A percentile compares a stretch with the other conserved stretches of the same genome.
Conservation (phyloP, 2,797 vertebrate species). For the Galagoides demidoff region DNA sequence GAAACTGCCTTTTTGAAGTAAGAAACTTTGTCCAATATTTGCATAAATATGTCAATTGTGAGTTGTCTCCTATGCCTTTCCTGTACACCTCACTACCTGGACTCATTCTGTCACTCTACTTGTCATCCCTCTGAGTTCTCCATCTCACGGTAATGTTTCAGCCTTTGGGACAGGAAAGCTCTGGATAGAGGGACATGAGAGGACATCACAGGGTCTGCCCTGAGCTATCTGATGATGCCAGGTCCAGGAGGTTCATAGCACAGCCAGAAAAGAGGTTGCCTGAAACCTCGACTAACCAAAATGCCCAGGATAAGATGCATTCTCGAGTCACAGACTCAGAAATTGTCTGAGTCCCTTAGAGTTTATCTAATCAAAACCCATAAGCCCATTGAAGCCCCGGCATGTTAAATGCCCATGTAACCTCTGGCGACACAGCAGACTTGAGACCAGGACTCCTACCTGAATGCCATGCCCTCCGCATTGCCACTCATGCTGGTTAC, state of each 20-base stretch:
- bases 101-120: background rate
- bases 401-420: background rate
- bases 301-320: background rate
- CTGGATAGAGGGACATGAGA: accelerated
- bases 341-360: background rate
- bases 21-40: constrained; percentile 58
- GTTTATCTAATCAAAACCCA: background rate
- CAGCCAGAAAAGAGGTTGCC: background rate
- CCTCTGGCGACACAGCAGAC: background rate
- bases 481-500: background rate
- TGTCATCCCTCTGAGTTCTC: background rate
- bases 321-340: constrained; percentile 22
- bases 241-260: background rate
- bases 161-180: background rate
- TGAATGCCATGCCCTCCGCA: background rate
- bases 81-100: background rate
- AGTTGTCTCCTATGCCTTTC: background rate
- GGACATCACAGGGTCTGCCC: background rate
- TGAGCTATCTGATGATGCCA: background rate
- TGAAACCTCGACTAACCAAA: background rate
- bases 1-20: constrained; percentile 65
- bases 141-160: background rate
- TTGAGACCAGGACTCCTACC: background rate
- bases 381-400: background rate
- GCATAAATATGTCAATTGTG: background rate